Conservation (phyloP, 2,797 vertebrate genomes). For the Gouania willdenowi region DNA sequence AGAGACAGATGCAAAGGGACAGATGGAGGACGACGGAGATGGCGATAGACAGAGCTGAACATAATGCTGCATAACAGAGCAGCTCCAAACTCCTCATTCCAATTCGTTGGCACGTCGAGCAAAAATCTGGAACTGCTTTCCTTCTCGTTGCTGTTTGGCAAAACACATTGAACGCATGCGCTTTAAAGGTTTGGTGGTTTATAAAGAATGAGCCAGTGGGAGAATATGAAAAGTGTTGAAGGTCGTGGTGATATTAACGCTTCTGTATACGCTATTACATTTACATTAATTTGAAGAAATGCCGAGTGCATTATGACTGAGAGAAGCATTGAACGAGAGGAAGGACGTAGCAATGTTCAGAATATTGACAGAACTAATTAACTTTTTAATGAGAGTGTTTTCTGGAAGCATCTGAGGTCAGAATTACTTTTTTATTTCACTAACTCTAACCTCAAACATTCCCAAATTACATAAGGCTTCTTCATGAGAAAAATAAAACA, state of each 20-base stretch:
- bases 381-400: conserved; percentile 10
- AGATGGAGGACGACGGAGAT: conserved; percentile 55
- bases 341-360: background rate
- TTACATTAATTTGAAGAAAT: conserved; percentile 30
- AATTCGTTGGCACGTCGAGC: conserved; percentile 29
- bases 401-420: conserved; percentile 11
- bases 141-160: conserved; percentile 7
- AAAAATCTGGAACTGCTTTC: conserved; percentile 26
- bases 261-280: conserved; percentile 30
- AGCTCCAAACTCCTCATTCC: conserved; percentile 39
- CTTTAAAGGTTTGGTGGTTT: conserved; percentile 1
- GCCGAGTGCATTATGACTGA: conserved; percentile 5
- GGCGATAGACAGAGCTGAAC: conserved; percentile 43
- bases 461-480: conserved; percentile 44
- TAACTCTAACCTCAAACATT: conserved; percentile 31
- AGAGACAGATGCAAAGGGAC: conserved; percentile 52
- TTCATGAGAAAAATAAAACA: conserved; percentile 19
- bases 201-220: conserved; percentile 13
- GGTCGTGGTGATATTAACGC: conserved; percentile 21
- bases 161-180: conserved; percentile 5
- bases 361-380: conserved; percentile 1
- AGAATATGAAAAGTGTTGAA: conserved; percentile 38
- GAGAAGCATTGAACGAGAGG: conserved; percentile 8
- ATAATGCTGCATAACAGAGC: conserved; percentile 50
- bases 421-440: conserved; percentile 22